Percentiles rank a stretch among this genome's conserved stretches.
Conservation (phyloP, 2,888 invertebrate genomes). For the Cephus runcator region DNA sequence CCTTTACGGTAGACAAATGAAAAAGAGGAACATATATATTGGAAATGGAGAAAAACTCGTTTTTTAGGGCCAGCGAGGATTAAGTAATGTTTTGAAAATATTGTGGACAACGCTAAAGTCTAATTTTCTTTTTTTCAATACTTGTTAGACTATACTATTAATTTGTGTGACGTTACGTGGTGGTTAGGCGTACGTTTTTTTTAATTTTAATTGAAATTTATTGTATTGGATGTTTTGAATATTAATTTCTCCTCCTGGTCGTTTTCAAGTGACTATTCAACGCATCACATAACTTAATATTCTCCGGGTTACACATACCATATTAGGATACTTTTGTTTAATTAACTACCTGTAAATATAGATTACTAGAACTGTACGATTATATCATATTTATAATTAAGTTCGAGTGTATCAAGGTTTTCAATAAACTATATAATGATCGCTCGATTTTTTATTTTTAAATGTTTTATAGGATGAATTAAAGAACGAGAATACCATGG, state of each 20-base stretch:
- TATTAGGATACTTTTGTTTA: conserved; percentile 41
- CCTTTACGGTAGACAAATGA: conserved; percentile 19
- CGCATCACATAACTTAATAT: conserved; percentile 32
- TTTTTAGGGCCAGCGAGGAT: conserved; percentile 60
- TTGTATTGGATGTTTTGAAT: conserved; percentile 31
- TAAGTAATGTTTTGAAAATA: conserved; percentile 58
- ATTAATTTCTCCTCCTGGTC: conserved; percentile 65
- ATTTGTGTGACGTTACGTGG: neutral
- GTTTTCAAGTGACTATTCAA: conserved; percentile 33
- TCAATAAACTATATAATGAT: conserved; percentile 49
- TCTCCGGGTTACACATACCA: conserved; percentile 31
- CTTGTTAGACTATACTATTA: neutral
- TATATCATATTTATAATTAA: conserved; percentile 50
- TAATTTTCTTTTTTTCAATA: neutral
- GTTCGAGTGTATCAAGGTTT: conserved; percentile 56
- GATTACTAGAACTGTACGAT: conserved; percentile 45
- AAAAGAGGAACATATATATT: conserved; percentile 17
- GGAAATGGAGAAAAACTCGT: conserved; percentile 6
- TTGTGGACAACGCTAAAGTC: neutral
- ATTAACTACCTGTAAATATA: conserved; percentile 58
- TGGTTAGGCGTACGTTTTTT: neutral
- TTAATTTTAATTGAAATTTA: neutral
- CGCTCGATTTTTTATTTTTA: neutral
- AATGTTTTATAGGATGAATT: neutral
- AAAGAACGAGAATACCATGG: conserved; percentile 22